phyloP scores from a whole-genome alignment of 2,888 invertebrate species.

The Tetramorium bicarinatum region DNA sequence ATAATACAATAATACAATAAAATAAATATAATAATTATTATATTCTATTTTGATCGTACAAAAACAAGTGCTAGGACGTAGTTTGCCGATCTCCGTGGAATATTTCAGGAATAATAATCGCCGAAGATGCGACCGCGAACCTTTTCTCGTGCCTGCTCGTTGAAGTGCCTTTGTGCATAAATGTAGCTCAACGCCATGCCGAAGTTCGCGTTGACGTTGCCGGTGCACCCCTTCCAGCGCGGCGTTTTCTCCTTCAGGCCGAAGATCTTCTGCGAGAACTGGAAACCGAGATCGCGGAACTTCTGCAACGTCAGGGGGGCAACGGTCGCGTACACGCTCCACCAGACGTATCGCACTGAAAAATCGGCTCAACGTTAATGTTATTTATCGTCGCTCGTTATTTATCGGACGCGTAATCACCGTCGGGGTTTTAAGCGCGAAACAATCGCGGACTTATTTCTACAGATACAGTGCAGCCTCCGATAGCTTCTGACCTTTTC shows the following conservation, averaged over 20 bases:
- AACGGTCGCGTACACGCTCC: slow-evolving; percentile 90
- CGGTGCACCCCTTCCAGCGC: slow-evolving; percentile 89
- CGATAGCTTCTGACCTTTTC: slow-evolving; percentile 71
- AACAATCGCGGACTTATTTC: slow-evolving; percentile 1
- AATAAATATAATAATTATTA: background rate
- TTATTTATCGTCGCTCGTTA: background rate
- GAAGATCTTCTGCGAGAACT: slow-evolving; percentile 90
- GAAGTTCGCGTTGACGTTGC: slow-evolving; percentile 90
- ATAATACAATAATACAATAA: background rate
- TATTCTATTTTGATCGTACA: background rate
- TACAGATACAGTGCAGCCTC: background rate
- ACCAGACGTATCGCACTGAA: slow-evolving; percentile 91
- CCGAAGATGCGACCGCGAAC: slow-evolving; percentile 81
- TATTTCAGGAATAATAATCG: background rate
- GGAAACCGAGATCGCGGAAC: slow-evolving; percentile 89
- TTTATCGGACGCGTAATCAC: background rate
- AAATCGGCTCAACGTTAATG: slow-evolving; percentile 60
- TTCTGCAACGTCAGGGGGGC: slow-evolving; percentile 88
- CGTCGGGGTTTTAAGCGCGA: background rate
- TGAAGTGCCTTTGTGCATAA: slow-evolving; percentile 89
- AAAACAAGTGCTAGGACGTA: background rate
- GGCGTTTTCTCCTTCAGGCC: slow-evolving; percentile 90
- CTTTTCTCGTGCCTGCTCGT: slow-evolving; percentile 88
- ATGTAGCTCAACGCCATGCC: slow-evolving; percentile 90
- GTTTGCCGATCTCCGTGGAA: background rate